These are phyloP conservation scores for Laticauda laticaudata DNA, from an alignment of 2,113 vertebrate species.

Conservation along the genomic window DNA sequence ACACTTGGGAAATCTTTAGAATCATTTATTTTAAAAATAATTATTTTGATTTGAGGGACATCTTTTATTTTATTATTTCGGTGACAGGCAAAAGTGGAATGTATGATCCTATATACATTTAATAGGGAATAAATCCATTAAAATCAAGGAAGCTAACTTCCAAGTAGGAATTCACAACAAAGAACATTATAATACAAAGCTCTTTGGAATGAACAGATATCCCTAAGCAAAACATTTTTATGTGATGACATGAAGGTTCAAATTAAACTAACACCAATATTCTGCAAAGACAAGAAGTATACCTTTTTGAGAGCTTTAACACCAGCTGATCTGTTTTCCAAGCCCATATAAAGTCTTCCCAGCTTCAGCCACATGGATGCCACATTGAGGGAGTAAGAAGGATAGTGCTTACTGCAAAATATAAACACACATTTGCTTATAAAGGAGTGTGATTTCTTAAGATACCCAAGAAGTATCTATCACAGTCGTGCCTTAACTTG, in stretches of 20 bases:
- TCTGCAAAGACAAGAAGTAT: constrained; percentile 54
- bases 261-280: neutral
- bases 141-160: neutral
- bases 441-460: constrained; percentile 19
- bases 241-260: neutral
- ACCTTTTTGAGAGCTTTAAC: constrained; percentile 84
- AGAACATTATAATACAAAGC: neutral
- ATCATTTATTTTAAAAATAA: neutral
- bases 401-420: constrained; percentile 84
- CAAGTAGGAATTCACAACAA: neutral
- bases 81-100: neutral
- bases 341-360: constrained; percentile 80
- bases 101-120: neutral
- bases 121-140: neutral
- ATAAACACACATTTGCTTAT: constrained; percentile 15
- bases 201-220: neutral
- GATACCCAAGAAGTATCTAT: neutral
- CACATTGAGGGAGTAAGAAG: constrained; percentile 89
- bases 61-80: neutral
- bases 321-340: constrained; percentile 74
- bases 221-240: neutral
- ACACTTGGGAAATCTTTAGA: neutral
- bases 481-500: neutral
- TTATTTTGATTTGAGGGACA: neutral
- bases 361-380: constrained; percentile 96